phyloP scores from a whole-genome alignment of 2,797 vertebrate species.

The Tiaroga cobitis region DNA sequence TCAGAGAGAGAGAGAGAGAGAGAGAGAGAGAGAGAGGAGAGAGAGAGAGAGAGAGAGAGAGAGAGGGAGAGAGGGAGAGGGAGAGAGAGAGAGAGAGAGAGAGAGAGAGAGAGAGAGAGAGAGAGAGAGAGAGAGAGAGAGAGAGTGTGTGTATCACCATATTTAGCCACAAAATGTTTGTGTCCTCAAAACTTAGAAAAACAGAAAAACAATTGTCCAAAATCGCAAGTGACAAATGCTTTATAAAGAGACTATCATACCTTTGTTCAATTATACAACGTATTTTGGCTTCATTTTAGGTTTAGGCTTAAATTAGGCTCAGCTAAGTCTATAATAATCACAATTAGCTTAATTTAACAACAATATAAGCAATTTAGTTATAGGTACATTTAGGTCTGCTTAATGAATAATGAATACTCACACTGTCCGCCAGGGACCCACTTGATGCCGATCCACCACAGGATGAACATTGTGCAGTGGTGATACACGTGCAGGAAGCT shows the following conservation, averaged over 20 bases:
- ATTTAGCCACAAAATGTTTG: too few relatives aligned
- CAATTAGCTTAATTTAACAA: neutral
- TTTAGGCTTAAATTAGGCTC: neutral
- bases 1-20: too few relatives aligned
- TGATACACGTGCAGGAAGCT: conserved; percentile 99
- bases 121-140: too few relatives aligned
- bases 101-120: too few relatives aligned
- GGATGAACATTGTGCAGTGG: conserved; percentile 98
- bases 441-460: conserved; percentile 99
- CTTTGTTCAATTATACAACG: neutral
- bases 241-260: neutral
- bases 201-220: too few relatives aligned
- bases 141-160: too few relatives aligned
- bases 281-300: neutral
- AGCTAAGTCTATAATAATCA: neutral
- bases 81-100: too few relatives aligned
- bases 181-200: too few relatives aligned
- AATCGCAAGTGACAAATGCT: neutral
- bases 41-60: too few relatives aligned
- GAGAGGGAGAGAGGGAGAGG: too few relatives aligned
- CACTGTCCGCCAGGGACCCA: conserved; percentile 99
- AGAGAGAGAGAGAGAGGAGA: too few relatives aligned
- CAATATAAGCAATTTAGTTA: neutral
- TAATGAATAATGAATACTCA: conserved; percentile 69
- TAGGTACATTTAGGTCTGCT: neutral